Conservation (phyloP, 2,797 vertebrate genomes). For the Poeciliopsis infans region DNA sequence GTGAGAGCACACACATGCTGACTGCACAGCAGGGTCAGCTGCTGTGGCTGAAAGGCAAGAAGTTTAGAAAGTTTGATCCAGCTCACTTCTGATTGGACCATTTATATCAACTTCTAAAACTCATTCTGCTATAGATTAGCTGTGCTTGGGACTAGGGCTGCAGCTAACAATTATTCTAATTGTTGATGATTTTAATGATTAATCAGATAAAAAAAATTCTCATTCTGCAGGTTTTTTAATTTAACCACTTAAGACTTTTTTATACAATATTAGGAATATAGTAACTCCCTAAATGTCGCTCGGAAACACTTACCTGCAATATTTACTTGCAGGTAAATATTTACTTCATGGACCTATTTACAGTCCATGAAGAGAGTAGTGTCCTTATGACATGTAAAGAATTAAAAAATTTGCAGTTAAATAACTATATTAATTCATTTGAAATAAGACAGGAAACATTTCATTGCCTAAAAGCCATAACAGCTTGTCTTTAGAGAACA, state of each 20-base stretch:
- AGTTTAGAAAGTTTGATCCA: background rate
- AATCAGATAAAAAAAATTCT: background rate
- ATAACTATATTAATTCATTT: background rate
- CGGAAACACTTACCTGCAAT: too few species aligned
- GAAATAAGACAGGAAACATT: background rate
- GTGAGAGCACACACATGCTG: constrained; percentile 59
- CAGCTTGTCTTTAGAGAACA: background rate
- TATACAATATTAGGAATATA: background rate
- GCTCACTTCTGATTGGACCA: background rate
- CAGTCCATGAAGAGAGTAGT: too few species aligned
- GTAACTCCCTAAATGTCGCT: too few species aligned
- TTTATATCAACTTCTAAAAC: background rate
- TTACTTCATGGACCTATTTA: too few species aligned
- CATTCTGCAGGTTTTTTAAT: background rate
- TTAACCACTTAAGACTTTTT: background rate
- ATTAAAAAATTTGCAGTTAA: background rate
- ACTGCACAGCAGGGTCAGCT: too few species aligned
- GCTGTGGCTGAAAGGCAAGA: background rate
- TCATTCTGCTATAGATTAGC: background rate
- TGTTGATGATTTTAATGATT: background rate
- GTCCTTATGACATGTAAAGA: too few species aligned
- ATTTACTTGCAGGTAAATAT: too few species aligned
- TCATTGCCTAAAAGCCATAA: background rate
- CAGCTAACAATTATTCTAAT: background rate
- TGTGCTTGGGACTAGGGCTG: background rate